Base-by-base conservation (phyloP, 2,113 vertebrate species). In the Zosterops japonicus region DNA sequence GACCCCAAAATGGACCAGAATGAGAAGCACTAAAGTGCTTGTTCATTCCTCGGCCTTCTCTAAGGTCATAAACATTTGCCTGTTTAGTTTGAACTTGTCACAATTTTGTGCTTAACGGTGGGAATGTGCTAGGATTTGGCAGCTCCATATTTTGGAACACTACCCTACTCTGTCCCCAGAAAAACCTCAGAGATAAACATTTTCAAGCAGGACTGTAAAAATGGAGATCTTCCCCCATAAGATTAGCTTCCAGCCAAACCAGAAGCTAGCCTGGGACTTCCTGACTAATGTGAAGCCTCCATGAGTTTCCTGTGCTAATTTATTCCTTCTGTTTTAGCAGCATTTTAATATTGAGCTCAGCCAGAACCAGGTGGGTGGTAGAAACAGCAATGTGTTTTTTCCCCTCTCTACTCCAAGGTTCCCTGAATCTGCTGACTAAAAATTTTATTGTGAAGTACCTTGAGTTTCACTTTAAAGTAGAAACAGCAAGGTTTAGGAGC, bases 281-380 rank as follows among this genome's bases (percentile, higher is more conserved):
- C 21, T 67, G 77, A 29, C 12, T 93, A 39, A 59, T 7, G 2
- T 60, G 74, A 77, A 86, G 13, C 9, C 67, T 64, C 24, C 0
- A 0, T 35, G 15, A 84, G 31, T 46, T 76, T 64, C 68, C 41
- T 60, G 53, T 53, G 33, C 52, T 92, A 87, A 81, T 77, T 88
- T 84, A 17, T 36, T 90, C 61, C 56, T 87, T 82, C 82, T 61
- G 47, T 68, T 87, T 89, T 80, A 89, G 59, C 69, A 86, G 24
- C n/a, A 57, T 71, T 96, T 92, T 87, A 94, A 84, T 79, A 89
- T 16, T 82, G 72, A 89, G 22, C 76, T 94, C 87, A 82, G 68
- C 41, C 59, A 95, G 59, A 89, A 44, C 39, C 23, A 82, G 59
- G 69, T 90, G 70, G 65, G 87, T 77, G 67, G 52, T 74, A 36